A percentile compares a stretch with the other conserved stretches of the same genome.
These are phyloP conservation scores for Agriotes lineatus DNA, from an alignment of 2,888 invertebrate genomes.

Conservation along the genomic window DNA sequence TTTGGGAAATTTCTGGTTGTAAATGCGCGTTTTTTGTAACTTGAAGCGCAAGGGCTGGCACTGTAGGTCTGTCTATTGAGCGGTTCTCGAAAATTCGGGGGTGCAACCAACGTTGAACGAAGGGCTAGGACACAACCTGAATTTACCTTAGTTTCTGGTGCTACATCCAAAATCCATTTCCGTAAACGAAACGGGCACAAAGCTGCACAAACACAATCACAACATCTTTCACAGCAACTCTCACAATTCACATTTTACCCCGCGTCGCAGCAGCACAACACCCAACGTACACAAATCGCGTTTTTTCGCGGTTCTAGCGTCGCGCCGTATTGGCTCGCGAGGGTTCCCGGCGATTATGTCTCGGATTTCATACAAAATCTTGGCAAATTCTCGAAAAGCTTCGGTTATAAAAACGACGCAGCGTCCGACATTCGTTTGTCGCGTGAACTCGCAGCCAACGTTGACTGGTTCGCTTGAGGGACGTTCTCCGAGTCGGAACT, in stretches of 20 bases:
- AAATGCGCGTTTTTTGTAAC: too few species aligned
- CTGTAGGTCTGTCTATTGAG: too few species aligned
- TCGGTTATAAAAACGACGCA: conserved; percentile 21
- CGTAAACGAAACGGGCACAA: conserved; percentile 13
- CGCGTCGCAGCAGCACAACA: conserved; percentile 24
- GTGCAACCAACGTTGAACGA: background rate
- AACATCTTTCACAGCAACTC: conserved; percentile 33
- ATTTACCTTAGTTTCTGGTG: conserved; percentile 25
- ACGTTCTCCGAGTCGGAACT: conserved; percentile 33
- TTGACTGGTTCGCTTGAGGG: conserved; percentile 43
- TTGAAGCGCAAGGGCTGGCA: too few species aligned
- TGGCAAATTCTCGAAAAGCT: conserved; percentile 1
- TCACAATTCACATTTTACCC: conserved; percentile 34
- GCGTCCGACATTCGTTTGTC: conserved; percentile 7
- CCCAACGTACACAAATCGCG: conserved; percentile 12
- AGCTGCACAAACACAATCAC: conserved; percentile 25
- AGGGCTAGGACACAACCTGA: background rate
- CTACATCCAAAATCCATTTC: conserved; percentile 38
- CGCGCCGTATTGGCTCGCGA: background rate
- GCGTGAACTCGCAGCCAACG: conserved; percentile 35
- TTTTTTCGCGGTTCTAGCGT: conserved; percentile 1
- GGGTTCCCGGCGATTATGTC: conserved; percentile 19
- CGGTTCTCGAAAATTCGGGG: too few species aligned
- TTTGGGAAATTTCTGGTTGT: too few species aligned
- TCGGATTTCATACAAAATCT: conserved; percentile 12